Conservation (phyloP, 2,113 vertebrate species). For the Corythornis madagascariensis region DNA sequence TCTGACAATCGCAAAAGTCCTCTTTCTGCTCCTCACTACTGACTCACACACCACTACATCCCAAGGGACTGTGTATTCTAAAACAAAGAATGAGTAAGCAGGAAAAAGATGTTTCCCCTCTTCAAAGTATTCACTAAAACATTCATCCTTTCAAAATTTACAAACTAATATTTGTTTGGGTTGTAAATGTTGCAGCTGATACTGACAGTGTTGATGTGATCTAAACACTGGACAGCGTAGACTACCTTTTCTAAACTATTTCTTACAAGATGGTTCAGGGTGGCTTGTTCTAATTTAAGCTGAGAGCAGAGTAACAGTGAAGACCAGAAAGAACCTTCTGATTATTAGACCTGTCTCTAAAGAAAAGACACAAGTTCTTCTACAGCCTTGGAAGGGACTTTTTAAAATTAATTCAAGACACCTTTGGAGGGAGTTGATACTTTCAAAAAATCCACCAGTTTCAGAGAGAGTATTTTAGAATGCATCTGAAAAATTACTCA, state of each 20-base stretch:
- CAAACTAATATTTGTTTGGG: not conserved
- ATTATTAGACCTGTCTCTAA: not conserved
- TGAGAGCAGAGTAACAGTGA: not conserved
- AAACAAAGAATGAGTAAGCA: slow-evolving; percentile 58
- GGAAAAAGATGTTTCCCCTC: slow-evolving; percentile 72
- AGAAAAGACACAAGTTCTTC: not conserved
- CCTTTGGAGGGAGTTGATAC: not conserved
- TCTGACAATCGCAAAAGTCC: not conserved
- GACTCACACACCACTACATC: slow-evolving; percentile 30
- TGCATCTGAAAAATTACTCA: not conserved
- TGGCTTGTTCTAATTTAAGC: not conserved
- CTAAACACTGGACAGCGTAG: not conserved
- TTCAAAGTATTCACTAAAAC: slow-evolving; percentile 53
- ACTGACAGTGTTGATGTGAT: not conserved
- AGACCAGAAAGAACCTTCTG: not conserved
- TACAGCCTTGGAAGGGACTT: not conserved
- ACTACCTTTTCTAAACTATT: not conserved
- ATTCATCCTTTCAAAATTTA: slow-evolving; percentile 29
- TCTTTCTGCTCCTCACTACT: slow-evolving; percentile 19
- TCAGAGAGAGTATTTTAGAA: not conserved
- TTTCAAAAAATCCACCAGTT: not conserved
- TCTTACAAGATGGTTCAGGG: not conserved
- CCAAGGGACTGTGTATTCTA: slow-evolving; percentile 5
- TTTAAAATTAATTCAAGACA: not conserved
- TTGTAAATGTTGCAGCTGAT: not conserved